phyloP scores from a whole-genome alignment of 2,113 vertebrate genomes.

The Scomber scombrus region DNA sequence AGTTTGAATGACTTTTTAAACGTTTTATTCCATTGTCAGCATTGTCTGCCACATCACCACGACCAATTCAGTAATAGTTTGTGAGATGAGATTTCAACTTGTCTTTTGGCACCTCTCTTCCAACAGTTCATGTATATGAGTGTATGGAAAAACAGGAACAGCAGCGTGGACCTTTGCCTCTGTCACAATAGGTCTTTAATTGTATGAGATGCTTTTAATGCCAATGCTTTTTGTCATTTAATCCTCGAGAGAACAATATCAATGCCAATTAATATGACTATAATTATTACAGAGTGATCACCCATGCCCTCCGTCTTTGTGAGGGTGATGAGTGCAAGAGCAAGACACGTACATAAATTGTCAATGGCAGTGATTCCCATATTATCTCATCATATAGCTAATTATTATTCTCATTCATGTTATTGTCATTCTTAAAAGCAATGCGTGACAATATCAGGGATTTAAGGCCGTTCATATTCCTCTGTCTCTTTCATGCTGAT shows the following conservation, averaged over 20 bases:
- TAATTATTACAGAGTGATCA: conserved; percentile 7
- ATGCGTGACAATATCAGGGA: too few relatives aligned
- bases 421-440: too few relatives aligned
- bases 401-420: too few relatives aligned
- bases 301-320: neutral
- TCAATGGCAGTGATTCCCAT: too few relatives aligned
- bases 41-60: too few relatives aligned
- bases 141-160: neutral
- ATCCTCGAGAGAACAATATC: conserved; percentile 11
- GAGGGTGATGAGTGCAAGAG: conserved; percentile 3
- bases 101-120: neutral
- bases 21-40: too few relatives aligned
- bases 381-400: too few relatives aligned
- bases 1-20: neutral
- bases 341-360: neutral
- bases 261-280: neutral
- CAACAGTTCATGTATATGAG: neutral
- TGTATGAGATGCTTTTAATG: neutral
- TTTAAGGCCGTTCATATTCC: too few relatives aligned
- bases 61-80: neutral
- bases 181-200: neutral
- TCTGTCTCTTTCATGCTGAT: too few relatives aligned
- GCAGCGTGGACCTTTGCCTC: neutral
- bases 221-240: neutral
- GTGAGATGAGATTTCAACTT: neutral